Evolutionary conservation across 2,797 vertebrate species (phyloP).

Genomic region (Masticophis lateralis): DNA sequence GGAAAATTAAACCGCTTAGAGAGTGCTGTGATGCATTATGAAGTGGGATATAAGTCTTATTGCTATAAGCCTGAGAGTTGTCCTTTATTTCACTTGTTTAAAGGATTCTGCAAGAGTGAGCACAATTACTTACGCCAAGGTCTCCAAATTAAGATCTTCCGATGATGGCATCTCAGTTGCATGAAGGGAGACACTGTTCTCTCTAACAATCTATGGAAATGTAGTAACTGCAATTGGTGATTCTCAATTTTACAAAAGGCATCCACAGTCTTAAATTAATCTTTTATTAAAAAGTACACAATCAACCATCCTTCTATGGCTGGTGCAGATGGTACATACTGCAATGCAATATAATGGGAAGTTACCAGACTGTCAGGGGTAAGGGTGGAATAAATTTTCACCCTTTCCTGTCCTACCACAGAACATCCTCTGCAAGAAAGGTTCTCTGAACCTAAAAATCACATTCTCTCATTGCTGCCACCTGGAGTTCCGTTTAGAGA

Average conservation of each 20-base stretch:
- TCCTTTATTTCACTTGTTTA: neutral
- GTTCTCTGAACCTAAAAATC: neutral
- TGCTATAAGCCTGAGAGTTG: neutral
- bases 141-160: conserved; percentile 95
- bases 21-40: neutral
- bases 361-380: neutral
- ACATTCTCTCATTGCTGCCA: neutral
- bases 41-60: neutral
- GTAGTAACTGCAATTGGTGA: conserved; percentile 1
- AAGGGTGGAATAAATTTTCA: neutral
- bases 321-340: neutral
- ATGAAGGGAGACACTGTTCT: conserved; percentile 83
- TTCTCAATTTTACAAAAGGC: neutral
- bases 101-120: neutral
- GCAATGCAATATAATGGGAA: neutral
- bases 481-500: neutral
- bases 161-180: conserved; percentile 79
- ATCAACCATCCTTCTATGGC: neutral
- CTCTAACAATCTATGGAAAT: conserved; percentile 84
- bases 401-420: neutral
- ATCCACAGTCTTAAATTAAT: accelerated
- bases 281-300: neutral
- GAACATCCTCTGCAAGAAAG: neutral
- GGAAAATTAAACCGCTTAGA: neutral
- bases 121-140: conserved; percentile 84